These are phyloP conservation scores for Neosalanx taihuensis DNA, from an alignment of 2,797 vertebrate species.

Conservation along the genomic window DNA sequence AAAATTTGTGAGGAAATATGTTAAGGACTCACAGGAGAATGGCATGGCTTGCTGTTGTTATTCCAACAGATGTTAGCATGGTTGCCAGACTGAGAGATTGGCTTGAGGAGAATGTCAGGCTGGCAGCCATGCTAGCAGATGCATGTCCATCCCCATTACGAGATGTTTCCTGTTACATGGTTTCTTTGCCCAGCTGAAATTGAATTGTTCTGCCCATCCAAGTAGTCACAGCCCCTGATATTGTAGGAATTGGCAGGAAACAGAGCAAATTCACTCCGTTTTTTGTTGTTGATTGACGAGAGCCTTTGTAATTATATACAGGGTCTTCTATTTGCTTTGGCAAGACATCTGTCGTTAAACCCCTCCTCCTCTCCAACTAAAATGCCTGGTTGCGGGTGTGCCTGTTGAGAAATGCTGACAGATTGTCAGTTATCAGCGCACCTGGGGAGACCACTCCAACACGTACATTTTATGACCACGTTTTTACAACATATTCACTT, in stretches of 20 bases:
- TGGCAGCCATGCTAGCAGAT: constrained; percentile 45
- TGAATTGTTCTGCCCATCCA: not conserved
- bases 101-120: constrained; percentile 41
- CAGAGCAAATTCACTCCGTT: constrained; percentile 59
- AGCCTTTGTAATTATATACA: constrained; percentile 69
- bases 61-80: constrained; percentile 54
- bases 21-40: constrained; percentile 53
- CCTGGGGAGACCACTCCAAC: constrained; percentile 57
- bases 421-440: constrained; percentile 66
- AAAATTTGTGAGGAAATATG: constrained; percentile 61
- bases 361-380: constrained; percentile 50
- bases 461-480: constrained; percentile 30
- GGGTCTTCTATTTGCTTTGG: constrained; percentile 65
- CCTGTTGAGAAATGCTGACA: constrained; percentile 55
- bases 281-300: constrained; percentile 63
- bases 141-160: constrained; percentile 43
- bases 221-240: not conserved
- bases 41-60: constrained; percentile 47
- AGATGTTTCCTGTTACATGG: constrained; percentile 23
- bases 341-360: constrained; percentile 62
- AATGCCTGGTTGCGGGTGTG: constrained; percentile 66
- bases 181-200: constrained; percentile 34
- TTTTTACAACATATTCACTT: constrained; percentile 23
- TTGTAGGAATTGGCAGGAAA: constrained; percentile 46
- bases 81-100: constrained; percentile 48